phyloP scores from a whole-genome alignment of 1,140 invertebrate species.

The Calephelis virginiensis region DNA sequence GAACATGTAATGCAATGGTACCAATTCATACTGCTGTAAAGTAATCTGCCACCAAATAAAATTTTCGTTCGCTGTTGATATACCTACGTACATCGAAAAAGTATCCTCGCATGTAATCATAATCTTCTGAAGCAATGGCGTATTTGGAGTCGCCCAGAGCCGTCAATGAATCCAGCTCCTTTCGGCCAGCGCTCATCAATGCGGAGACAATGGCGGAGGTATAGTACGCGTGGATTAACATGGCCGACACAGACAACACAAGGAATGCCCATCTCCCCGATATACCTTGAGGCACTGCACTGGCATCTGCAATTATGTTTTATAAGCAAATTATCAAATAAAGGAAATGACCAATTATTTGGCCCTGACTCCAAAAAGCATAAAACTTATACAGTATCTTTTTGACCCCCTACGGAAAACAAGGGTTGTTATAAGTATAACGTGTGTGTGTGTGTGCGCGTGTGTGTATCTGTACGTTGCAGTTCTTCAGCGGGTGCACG shows the following conservation, averaged over 20 bases:
- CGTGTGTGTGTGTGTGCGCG: too few relatives aligned
- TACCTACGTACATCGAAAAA: conserved; percentile 60
- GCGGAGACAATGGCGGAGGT: conserved; percentile 62
- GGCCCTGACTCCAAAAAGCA: not conserved
- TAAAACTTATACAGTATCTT: too few relatives aligned
- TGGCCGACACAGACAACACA: conserved; percentile 49
- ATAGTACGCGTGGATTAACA: conserved; percentile 66
- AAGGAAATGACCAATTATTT: too few relatives aligned
- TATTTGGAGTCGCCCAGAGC: conserved; percentile 56
- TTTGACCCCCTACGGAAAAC: too few relatives aligned
- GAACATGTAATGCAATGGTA: too few relatives aligned
- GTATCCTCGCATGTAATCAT: conserved; percentile 55
- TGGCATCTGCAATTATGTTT: conserved; percentile 42
- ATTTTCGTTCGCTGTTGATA: not conserved
- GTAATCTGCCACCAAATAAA: too few relatives aligned
- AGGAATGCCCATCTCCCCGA: conserved; percentile 54
- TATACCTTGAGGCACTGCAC: conserved; percentile 50
- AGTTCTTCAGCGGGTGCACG: too few relatives aligned
- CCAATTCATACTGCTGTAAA: too few relatives aligned
- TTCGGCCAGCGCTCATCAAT: conserved; percentile 53
- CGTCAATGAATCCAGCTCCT: conserved; percentile 47
- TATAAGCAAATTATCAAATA: not conserved
- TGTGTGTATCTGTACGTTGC: too few relatives aligned
- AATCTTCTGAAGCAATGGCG: conserved; percentile 54
- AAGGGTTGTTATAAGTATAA: too few relatives aligned